Evolutionary conservation across 2,888 invertebrate species (phyloP).

Genomic region (Oxyteleia sp.): DNA sequence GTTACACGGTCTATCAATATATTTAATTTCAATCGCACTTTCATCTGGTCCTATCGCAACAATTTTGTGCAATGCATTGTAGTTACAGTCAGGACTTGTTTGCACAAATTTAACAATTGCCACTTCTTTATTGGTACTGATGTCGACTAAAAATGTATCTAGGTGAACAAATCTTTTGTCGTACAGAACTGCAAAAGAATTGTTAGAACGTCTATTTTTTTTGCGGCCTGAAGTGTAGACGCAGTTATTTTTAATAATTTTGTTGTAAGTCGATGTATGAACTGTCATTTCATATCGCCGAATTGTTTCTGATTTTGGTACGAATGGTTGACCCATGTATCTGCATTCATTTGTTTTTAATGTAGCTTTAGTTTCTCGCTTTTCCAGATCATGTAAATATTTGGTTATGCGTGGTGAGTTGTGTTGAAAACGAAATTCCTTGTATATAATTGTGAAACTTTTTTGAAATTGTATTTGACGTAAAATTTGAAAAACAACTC

Average conservation of each 20-base stretch:
- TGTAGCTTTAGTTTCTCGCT: background rate
- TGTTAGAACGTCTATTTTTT: constrained; percentile 1
- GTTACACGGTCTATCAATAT: background rate
- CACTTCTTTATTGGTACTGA: background rate
- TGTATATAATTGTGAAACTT: too few species aligned
- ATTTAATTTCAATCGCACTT: background rate
- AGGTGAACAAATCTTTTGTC: background rate
- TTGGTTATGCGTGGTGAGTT: too few species aligned
- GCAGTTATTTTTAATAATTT: constrained; percentile 5
- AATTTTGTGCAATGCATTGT: background rate
- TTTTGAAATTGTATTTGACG: too few species aligned
- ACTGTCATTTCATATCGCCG: background rate
- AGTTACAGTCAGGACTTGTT: background rate
- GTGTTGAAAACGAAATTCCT: too few species aligned
- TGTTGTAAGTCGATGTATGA: background rate
- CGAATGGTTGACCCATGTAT: background rate
- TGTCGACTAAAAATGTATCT: background rate
- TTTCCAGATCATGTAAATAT: background rate
- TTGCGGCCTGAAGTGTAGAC: background rate
- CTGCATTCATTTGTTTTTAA: background rate
- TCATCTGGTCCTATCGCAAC: background rate
- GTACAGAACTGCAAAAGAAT: background rate
- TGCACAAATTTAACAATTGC: background rate
- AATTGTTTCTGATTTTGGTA: background rate
- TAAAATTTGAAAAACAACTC: too few species aligned